Conservation (phyloP, 2,113 vertebrate genomes). For the Anser brachyrhynchus region DNA sequence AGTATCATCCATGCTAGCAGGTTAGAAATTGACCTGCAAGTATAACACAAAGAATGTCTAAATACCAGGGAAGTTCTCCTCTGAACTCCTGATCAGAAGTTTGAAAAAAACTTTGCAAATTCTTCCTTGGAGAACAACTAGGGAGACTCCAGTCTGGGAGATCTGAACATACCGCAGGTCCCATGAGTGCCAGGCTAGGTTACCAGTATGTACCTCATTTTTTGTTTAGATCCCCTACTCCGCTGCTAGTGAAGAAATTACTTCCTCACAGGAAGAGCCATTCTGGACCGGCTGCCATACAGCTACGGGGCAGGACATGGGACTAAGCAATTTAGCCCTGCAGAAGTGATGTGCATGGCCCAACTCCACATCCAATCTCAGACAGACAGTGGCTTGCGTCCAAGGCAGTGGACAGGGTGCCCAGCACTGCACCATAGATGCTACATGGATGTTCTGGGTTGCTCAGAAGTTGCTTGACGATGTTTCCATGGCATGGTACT, state of each 20-base stretch:
- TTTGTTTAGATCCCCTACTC: neutral
- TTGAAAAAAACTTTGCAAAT: neutral
- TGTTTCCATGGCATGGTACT: neutral
- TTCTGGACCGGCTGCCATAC: neutral
- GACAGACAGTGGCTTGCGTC: neutral
- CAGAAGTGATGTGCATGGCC: fast-evolving
- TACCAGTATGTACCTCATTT: neutral
- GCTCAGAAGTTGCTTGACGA: neutral
- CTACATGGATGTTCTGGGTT: neutral
- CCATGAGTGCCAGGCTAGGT: neutral
- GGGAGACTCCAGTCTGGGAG: neutral
- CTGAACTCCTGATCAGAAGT: neutral
- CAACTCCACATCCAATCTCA: neutral
- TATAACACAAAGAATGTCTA: neutral
- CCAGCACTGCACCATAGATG: neutral
- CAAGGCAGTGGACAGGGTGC: neutral
- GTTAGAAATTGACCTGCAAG: neutral
- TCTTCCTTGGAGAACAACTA: neutral
- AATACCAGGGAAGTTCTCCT: neutral
- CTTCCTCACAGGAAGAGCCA: neutral
- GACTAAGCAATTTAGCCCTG: neutral
- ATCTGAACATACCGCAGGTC: neutral
- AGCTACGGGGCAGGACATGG: neutral
- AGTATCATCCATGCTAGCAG: neutral
- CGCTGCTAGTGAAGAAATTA: neutral